A percentile compares a stretch with the other conserved stretches of the same genome.
These are phyloP conservation scores for Torymus texanus DNA, from an alignment of 2,888 invertebrate genomes.

Conservation along the genomic window DNA sequence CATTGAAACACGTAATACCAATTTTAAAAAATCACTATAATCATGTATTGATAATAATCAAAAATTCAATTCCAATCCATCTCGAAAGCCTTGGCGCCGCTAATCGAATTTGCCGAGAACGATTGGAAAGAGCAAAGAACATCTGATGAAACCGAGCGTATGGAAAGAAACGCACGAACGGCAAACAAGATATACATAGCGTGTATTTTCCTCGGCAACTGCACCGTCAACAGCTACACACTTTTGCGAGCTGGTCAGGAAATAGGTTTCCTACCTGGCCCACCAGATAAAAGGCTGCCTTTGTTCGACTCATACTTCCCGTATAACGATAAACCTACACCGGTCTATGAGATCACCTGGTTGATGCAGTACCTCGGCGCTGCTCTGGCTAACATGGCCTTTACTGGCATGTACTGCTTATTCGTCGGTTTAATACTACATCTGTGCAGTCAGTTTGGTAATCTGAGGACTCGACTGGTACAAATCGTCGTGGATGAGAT, in stretches of 20 bases:
- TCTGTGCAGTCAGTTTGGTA: conserved; percentile 63
- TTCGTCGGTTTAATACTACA: conserved; percentile 63
- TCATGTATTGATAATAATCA: too few relatives aligned
- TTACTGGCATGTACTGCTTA: conserved; percentile 62
- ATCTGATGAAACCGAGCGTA: conserved; percentile 9
- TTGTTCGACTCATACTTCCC: conserved; percentile 59
- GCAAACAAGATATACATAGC: conserved; percentile 20
- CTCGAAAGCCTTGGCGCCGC: neutral
- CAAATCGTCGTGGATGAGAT: too few relatives aligned
- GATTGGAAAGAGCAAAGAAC: conserved; percentile 34
- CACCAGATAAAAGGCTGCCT: conserved; percentile 18
- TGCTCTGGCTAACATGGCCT: conserved; percentile 58
- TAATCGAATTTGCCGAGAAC: conserved; percentile 2
- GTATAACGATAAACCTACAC: conserved; percentile 59
- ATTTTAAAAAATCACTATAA: too few relatives aligned
- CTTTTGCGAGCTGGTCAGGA: conserved; percentile 19
- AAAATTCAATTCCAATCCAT: too few relatives aligned
- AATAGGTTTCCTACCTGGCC: neutral
- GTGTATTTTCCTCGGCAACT: neutral
- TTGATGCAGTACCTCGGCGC: conserved; percentile 61
- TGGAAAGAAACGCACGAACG: conserved; percentile 15
- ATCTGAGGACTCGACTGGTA: conserved; percentile 1
- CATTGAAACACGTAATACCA: too few relatives aligned
- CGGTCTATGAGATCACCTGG: conserved; percentile 63
- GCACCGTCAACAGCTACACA: conserved; percentile 4